These are phyloP conservation scores for Ligdia adustata DNA, from an alignment of 2,888 invertebrate genomes.

Conservation along the genomic window DNA sequence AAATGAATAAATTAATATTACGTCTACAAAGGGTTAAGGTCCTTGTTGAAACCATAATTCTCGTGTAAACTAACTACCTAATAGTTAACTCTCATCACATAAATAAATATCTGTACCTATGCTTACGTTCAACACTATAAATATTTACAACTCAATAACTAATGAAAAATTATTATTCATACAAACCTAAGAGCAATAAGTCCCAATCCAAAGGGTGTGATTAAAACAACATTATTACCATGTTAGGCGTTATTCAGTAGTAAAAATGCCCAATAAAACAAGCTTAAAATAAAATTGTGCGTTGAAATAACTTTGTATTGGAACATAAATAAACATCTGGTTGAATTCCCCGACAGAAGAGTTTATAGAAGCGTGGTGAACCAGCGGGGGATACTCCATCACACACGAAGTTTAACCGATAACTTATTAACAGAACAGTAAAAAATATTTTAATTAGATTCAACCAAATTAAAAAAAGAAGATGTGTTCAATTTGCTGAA, in stretches of 20 bases:
- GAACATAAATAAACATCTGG: slow-evolving; percentile 54
- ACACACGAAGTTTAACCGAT: slow-evolving; percentile 64
- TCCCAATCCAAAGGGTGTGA: slow-evolving; percentile 13
- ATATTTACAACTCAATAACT: slow-evolving; percentile 7
- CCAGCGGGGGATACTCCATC: slow-evolving; percentile 43
- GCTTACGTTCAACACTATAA: slow-evolving; percentile 4
- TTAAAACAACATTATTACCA: slow-evolving; percentile 29
- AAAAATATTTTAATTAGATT: no score
- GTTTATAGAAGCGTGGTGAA: slow-evolving; percentile 35
- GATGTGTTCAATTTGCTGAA: no score
- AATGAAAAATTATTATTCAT: slow-evolving; percentile 7
- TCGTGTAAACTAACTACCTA: no score
- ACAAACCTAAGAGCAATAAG: slow-evolving; percentile 16
- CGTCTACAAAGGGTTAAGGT: no score
- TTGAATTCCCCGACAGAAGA: slow-evolving; percentile 51
- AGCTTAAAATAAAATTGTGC: slow-evolving; percentile 27
- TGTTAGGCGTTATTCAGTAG: slow-evolving; percentile 27
- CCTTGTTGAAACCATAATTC: no score
- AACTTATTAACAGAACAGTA: slow-evolving; percentile 56
- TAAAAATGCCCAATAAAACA: slow-evolving; percentile 27
- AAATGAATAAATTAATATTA: no score
- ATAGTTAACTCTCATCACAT: no score
- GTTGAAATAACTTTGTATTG: slow-evolving; percentile 25
- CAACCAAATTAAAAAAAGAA: no score
- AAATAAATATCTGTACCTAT: slow-evolving; percentile 1